Percentiles rank a stretch among this genome's conserved stretches.
Conservation (phyloP, 1,140 invertebrate species). For the Hylyphantes graminicola region DNA sequence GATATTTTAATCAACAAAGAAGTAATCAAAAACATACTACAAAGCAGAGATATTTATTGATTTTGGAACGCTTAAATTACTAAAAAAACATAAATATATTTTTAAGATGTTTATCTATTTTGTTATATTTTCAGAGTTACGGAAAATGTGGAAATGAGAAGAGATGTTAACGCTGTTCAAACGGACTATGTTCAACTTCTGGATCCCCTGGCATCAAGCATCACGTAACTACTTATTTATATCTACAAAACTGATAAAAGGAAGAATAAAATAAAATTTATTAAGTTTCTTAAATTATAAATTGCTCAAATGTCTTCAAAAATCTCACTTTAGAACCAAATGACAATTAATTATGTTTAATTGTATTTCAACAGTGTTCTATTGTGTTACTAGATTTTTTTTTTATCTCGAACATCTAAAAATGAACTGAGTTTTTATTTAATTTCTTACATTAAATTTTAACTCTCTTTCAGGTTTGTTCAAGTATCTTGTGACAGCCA, state of each 20-base stretch:
- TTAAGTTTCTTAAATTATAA: background rate
- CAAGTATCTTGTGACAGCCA: conserved; percentile 52
- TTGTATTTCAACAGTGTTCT: no score
- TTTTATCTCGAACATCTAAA: no score
- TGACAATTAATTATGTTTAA: no score
- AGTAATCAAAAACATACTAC: no score
- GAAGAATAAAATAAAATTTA: background rate
- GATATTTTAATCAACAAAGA: no score
- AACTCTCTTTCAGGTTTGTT: conserved; percentile 31
- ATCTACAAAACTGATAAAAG: background rate
- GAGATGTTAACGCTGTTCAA: conserved; percentile 16
- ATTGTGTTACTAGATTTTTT: no score
- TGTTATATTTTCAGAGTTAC: conserved; percentile 37
- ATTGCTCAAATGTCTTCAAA: background rate
- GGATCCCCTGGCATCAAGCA: conserved; percentile 52
- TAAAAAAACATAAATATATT: no score
- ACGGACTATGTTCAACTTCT: conserved; percentile 55
- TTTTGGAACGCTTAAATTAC: no score
- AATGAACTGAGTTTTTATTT: no score
- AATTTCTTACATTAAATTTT: background rate
- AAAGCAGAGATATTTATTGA: no score
- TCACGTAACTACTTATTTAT: conserved; percentile 34
- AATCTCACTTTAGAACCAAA: no score
- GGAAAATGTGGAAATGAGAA: conserved; percentile 55
- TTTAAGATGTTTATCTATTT: no score